Evolutionary conservation across 1,140 invertebrate genomes (phyloP), one percentile per base, ranked within the genome.

Genomic region (Pseudachorutes palmiensis): DNA sequence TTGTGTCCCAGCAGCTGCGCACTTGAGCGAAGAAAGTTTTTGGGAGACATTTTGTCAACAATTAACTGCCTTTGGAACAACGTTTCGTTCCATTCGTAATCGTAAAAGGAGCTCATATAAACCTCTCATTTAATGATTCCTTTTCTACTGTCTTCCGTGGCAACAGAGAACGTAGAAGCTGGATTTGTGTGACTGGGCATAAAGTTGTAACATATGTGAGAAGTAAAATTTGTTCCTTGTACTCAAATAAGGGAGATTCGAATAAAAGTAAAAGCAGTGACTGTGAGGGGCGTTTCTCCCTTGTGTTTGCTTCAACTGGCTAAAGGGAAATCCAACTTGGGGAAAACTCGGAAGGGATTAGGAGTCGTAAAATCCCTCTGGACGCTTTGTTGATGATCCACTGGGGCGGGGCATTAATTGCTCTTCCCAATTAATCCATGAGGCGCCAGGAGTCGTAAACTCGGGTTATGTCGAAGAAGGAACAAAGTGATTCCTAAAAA

Each of bases 241-340:
- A 55, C 9, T 16, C 9, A 55, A 24, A 55, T 16, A 16, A 55
- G 5, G 12, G 51, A 55, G 51, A 5, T 26, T 55, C 51, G 9
- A 55, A 55, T 55, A 55, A 55, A 55, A 55, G 51, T 55, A 24
- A 55, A 55, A 55, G 51, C 24, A 55, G n/a, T n/a, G n/a, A n/a
- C n/a, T n/a, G n/a, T n/a, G n/a, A n/a, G n/a, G n/a, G 36, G 36
- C 36, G 5, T 41, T 41, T 19, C 36, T 41, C 36, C 36, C 36
- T 41, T 41, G 9, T 55, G 14, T 55, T 19, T 19, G 9, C 12
- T 14, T 22, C 24, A 12, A 55, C 12, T 55, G 51, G 51, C 9
- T 5, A 14, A 5, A 14, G 51, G 36, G 36, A 45, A 45, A 19
- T 45, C 36, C 36, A 19, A 55, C 9, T 16, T 24, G 51, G 24